phyloP scores from a whole-genome alignment of 2,113 vertebrate species.

The Nycticorax nycticorax region DNA sequence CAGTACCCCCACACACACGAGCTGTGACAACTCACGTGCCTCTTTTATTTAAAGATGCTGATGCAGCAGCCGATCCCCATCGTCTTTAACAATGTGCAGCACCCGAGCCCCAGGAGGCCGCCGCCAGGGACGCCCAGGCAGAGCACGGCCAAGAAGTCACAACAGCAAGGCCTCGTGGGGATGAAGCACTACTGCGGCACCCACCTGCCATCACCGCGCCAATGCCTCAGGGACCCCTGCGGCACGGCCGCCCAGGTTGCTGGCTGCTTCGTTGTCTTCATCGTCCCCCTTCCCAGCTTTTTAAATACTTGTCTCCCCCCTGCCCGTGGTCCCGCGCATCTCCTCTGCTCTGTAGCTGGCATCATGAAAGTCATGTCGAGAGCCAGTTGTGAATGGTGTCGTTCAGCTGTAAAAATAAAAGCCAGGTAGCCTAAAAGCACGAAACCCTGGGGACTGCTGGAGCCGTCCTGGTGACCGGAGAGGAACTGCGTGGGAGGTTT shows the following conservation, averaged over 20 bases:
- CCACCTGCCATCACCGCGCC: constrained; percentile 51
- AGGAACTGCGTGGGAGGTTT: background rate
- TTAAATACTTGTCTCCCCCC: background rate
- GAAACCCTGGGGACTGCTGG: background rate
- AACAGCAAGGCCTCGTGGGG: background rate
- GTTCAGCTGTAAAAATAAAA: background rate
- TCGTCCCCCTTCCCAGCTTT: background rate
- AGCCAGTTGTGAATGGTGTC: background rate
- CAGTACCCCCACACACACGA: background rate
- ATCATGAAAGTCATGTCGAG: rapidly evolving
- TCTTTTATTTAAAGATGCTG: constrained; percentile 76
- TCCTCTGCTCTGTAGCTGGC: background rate
- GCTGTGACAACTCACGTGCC: background rate
- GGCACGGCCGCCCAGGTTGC: constrained; percentile 76
- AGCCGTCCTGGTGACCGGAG: background rate
- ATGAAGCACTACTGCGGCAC: constrained; percentile 45
- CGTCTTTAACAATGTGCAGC: constrained; percentile 59
- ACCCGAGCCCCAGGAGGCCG: constrained; percentile 62
- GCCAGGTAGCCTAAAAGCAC: background rate
- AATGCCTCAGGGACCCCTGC: constrained; percentile 72
- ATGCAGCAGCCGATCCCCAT: constrained; percentile 75
- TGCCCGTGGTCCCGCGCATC: rapidly evolving
- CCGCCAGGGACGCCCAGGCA: constrained; percentile 62
- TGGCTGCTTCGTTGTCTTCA: rapidly evolving
- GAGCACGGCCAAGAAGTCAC: constrained; percentile 63